Percentiles rank a stretch among this genome's conserved stretches.
phyloP scores from a whole-genome alignment of 2,113 vertebrate species.

The Leucopsar rothschildi region DNA sequence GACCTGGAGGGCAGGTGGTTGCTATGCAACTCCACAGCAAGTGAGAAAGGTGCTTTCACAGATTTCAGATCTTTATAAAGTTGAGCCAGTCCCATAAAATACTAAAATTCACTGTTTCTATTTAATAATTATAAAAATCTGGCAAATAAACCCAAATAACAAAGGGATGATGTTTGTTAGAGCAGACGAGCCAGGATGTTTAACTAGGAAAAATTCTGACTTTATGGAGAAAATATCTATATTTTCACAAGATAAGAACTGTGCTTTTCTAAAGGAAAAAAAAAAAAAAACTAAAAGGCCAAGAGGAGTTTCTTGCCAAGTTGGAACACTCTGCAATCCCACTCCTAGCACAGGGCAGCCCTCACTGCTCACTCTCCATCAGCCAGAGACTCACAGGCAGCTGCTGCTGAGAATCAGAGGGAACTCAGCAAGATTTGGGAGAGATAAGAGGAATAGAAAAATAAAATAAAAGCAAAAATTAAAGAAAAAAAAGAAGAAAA shows the following conservation, averaged over 20 bases:
- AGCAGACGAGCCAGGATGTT: constrained; percentile 35
- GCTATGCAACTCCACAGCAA: constrained; percentile 19
- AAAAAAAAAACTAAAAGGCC: neutral
- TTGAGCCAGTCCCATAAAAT: neutral
- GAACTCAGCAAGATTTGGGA: neutral
- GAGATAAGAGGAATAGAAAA: neutral
- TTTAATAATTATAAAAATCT: constrained; percentile 3
- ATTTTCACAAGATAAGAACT: constrained; percentile 56
- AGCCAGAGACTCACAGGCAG: neutral
- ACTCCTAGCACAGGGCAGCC: neutral
- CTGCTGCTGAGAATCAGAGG: neutral
- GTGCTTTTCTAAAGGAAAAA: neutral
- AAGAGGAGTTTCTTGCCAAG: constrained; percentile 16
- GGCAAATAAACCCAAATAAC: neutral
- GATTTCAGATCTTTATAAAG: neutral
- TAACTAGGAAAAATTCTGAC: constrained; percentile 1
- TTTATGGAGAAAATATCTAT: constrained; percentile 1
- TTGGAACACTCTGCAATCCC: neutral
- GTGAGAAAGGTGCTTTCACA: neutral
- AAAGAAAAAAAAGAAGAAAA: fast-evolving
- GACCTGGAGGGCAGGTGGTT: constrained; percentile 36
- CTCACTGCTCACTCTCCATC: neutral
- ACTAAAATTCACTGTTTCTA: neutral
- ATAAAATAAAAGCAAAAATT: no score
- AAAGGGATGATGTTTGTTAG: neutral